These are phyloP conservation scores for Meloidogyne floridensis DNA, from an alignment of 1,140 invertebrate genomes.

Conservation along the genomic window DNA sequence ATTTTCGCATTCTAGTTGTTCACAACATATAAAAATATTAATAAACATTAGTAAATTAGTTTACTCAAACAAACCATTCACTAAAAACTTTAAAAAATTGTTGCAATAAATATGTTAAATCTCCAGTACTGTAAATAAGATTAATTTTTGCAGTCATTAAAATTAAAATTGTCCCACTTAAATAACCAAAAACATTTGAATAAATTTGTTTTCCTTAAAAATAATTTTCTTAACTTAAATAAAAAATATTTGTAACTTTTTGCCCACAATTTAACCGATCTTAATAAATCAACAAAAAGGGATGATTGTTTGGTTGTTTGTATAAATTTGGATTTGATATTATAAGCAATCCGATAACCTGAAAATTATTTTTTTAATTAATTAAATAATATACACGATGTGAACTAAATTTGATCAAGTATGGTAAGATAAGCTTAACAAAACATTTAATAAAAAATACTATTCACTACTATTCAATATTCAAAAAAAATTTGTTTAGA, in stretches of 20 bases:
- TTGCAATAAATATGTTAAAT: constrained; percentile 8
- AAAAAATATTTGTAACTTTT: neutral
- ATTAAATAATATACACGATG: too few relatives aligned
- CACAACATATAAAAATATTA: too few relatives aligned
- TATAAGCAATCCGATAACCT: neutral
- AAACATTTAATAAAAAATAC: too few relatives aligned
- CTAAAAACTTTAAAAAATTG: constrained; percentile 11
- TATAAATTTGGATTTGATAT: neutral
- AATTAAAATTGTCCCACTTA: constrained; percentile 13
- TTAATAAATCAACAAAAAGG: neutral
- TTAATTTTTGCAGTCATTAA: constrained; percentile 24
- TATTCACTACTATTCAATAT: too few relatives aligned
- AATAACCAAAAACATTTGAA: constrained; percentile 23
- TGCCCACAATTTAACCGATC: constrained; percentile 11
- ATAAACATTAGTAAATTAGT: neutral
- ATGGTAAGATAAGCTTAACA: too few relatives aligned
- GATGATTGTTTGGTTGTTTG: neutral
- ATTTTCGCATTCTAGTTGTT: too few relatives aligned
- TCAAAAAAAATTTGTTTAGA: too few relatives aligned
- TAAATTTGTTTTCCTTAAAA: constrained; percentile 16
- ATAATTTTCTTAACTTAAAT: neutral
- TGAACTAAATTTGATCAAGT: too few relatives aligned
- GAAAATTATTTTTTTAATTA: neutral
- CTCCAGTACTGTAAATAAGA: neutral
- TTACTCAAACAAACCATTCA: constrained; percentile 18